These are phyloP conservation scores for Hydriomena furcata DNA, from an alignment of 2,888 invertebrate genomes.

Conservation along the genomic window DNA sequence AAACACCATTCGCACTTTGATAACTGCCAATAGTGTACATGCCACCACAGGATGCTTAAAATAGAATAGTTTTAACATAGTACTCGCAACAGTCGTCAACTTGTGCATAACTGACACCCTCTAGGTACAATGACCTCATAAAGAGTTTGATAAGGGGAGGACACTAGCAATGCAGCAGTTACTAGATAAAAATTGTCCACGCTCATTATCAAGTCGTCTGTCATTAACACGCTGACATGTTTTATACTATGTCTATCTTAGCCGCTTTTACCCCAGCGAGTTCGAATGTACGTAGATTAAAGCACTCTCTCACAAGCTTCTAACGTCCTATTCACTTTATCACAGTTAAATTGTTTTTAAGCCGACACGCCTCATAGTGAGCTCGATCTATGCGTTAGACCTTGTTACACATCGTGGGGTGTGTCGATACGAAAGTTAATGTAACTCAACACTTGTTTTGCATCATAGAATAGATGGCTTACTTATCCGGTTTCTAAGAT, in stretches of 20 bases:
- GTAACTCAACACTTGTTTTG: constrained; percentile 67
- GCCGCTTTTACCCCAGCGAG: constrained; percentile 42
- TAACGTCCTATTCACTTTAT: constrained; percentile 43
- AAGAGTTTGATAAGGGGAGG: constrained; percentile 31
- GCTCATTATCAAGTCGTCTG: constrained; percentile 44
- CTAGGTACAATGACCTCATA: constrained; percentile 28
- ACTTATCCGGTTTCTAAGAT: constrained; percentile 48
- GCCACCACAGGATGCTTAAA: constrained; percentile 10
- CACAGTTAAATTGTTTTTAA: constrained; percentile 44
- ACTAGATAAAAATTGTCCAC: constrained; percentile 32
- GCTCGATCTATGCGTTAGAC: constrained; percentile 76
- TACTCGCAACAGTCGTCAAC: constrained; percentile 6
- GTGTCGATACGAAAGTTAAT: constrained; percentile 50
- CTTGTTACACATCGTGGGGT: constrained; percentile 73
- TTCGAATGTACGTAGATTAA: constrained; percentile 55
- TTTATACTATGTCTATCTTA: too few species aligned
- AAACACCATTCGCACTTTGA: constrained; percentile 30
- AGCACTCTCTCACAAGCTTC: constrained; percentile 56
- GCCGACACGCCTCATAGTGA: constrained; percentile 62
- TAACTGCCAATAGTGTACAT: constrained; percentile 27
- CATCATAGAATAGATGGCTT: constrained; percentile 66
- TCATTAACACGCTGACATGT: too few species aligned
- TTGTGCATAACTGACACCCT: constrained; percentile 23
- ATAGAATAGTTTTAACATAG: constrained; percentile 18
- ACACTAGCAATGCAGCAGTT: constrained; percentile 25